Conservation (phyloP, 2,888 invertebrate genomes). For the Andrena praecox region DNA sequence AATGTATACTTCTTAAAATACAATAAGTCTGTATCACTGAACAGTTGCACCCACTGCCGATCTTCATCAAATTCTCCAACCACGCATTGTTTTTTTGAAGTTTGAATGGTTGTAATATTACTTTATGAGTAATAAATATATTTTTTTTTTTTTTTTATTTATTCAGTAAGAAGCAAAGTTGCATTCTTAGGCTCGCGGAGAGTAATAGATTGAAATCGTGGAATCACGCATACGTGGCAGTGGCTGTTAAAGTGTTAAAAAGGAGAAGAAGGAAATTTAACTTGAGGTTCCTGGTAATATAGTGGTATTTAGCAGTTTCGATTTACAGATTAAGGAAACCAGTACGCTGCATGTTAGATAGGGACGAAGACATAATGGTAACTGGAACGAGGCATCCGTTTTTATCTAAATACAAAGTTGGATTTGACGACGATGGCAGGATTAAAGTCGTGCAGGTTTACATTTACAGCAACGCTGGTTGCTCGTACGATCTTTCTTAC, state of each 20-base stretch:
- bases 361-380: constrained; percentile 97
- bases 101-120: too few relatives aligned
- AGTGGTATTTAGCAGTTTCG: too few relatives aligned
- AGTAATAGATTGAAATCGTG: too few relatives aligned
- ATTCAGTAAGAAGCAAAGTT: too few relatives aligned
- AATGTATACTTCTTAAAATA: background rate
- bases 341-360: constrained; percentile 94
- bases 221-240: too few relatives aligned
- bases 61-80: too few relatives aligned
- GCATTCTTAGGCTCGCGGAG: too few relatives aligned
- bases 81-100: too few relatives aligned
- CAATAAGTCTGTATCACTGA: too few relatives aligned
- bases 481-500: constrained; percentile 92
- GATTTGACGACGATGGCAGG: constrained; percentile 91
- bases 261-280: background rate
- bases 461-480: constrained; percentile 94
- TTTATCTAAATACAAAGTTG: constrained; percentile 93
- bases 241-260: background rate
- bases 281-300: too few relatives aligned
- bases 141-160: background rate
- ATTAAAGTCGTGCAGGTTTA: constrained; percentile 90
- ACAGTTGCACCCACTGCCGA: too few relatives aligned
- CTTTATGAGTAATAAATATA: background rate
- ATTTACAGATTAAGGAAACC: constrained; percentile 89
- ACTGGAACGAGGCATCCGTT: constrained; percentile 97